Base-by-base conservation (phyloP, 1,140 invertebrate species). In the Drosophila willistoni region DNA sequence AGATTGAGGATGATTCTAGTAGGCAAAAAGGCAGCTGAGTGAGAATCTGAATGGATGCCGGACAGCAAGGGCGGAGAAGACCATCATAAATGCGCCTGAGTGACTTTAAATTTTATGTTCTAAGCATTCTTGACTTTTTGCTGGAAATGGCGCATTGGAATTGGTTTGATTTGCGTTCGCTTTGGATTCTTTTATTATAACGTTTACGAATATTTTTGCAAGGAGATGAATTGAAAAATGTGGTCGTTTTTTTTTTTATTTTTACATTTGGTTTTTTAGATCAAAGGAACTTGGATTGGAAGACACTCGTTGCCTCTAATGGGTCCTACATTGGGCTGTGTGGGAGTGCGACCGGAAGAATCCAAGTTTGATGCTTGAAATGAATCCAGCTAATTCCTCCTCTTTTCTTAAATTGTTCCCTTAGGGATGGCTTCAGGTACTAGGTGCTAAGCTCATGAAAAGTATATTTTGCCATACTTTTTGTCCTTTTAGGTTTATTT, bases 81-180 rank as follows among this genome's bases (percentile, higher is more conserved):
- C 64, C 62, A 68, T 71, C 65, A 71, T 66, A 84, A 80, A 63
- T 78, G 71, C 71, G 77, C 74, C 61, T 78, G 70, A 71, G 42
- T 78, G 63, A 75, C 29, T 77, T 74, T 79, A 65, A 64, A 67
- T 64, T 81, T 78, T 10, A 44, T 64, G 42, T 66, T 68, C 44
- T 64, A 25, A 64, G 56, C 29, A 59, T 59, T 59, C 56, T 59
- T 59, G 56, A 59, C 56, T 59, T 36, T n/a, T 36, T 36, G 29
- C 56, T 33, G 56, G 14, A 59, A 59, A 59, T 59, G 56, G 56
- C 56, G 34, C 29, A 59, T 59, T 59, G 29, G 56, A 59, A 59
- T 59, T 59, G 56, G 33, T 59, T 59, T 57, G 44, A 51, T 51
- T 51, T 51, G 44, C 44, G 44, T 51, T 51, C 44, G 9, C 19